Conservation (phyloP, 2,888 invertebrate species). For the Drosophila pseudotakahashii region DNA sequence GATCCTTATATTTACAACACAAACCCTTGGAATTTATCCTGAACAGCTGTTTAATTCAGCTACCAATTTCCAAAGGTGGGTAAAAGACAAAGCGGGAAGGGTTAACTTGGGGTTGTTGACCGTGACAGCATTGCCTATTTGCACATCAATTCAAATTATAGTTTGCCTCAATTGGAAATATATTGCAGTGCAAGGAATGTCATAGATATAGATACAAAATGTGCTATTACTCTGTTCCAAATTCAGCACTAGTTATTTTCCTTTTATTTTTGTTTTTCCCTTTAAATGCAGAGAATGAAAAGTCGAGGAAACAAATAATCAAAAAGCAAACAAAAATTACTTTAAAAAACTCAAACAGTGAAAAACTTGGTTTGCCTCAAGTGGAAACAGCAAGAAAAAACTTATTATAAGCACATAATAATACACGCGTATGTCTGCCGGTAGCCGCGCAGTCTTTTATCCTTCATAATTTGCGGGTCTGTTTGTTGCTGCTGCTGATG, state of each 20-base stretch:
- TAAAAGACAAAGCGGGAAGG: slow-evolving; percentile 35
- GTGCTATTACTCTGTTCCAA: background rate
- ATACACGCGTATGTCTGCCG: slow-evolving; percentile 35
- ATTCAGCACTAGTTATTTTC: background rate
- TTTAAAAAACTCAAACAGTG: slow-evolving; percentile 61
- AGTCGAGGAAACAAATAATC: background rate
- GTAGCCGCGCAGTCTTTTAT: slow-evolving; percentile 54
- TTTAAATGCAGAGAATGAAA: background rate
- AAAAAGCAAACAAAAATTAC: slow-evolving; percentile 36
- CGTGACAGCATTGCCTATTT: slow-evolving; percentile 22
- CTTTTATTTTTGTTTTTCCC: background rate
- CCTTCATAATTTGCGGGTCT: slow-evolving; percentile 66
- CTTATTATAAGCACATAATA: slow-evolving; percentile 48
- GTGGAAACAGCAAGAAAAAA: slow-evolving; percentile 45
- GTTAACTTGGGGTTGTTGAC: slow-evolving; percentile 50
- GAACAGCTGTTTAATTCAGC: slow-evolving; percentile 60
- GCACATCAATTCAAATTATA: slow-evolving; percentile 5
- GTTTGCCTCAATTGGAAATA: background rate
- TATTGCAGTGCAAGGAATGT: no score
- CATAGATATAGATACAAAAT: background rate
- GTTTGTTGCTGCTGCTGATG: slow-evolving; percentile 45
- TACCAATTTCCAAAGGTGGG: slow-evolving; percentile 11
- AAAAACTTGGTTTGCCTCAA: slow-evolving; percentile 62
- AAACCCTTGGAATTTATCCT: slow-evolving; percentile 11
- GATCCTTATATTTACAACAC: slow-evolving; percentile 49